Conservation (phyloP, 2,888 invertebrate genomes). For the Drosophila lacicola region DNA sequence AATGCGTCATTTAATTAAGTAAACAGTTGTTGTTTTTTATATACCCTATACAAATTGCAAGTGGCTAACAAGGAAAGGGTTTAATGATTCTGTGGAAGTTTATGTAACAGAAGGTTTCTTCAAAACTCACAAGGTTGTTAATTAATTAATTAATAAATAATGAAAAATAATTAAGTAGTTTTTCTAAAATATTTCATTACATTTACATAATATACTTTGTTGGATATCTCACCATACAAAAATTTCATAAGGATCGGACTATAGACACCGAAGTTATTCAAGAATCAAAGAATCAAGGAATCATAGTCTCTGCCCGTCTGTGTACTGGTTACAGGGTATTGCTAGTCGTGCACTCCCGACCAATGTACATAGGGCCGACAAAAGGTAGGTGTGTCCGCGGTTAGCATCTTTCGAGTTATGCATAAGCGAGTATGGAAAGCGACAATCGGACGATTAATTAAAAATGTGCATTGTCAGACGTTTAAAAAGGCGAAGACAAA, state of each 20-base stretch:
- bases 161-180: too few species aligned
- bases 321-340: neutral
- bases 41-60: neutral
- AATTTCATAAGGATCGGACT: too few species aligned
- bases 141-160: too few species aligned
- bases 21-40: neutral
- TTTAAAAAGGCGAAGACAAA: conserved; percentile 36
- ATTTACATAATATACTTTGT: too few species aligned
- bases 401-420: conserved; percentile 23
- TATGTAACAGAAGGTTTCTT: too few species aligned
- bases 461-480: conserved; percentile 49
- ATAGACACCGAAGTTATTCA: too few species aligned
- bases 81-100: neutral
- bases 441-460: conserved; percentile 57
- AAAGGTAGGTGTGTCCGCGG: conserved; percentile 44
- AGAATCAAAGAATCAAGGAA: too few species aligned
- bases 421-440: conserved; percentile 27
- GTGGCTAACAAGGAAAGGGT: neutral
- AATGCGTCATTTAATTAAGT: conserved; percentile 30
- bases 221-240: too few species aligned
- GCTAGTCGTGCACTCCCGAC: neutral
- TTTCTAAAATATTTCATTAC: too few species aligned
- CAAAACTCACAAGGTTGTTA: too few species aligned
- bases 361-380: conserved; percentile 1
- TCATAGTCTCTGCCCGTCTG: too few species aligned